phyloP scores from a whole-genome alignment of 2,888 invertebrate species.

The Nematopogon swammerdamellus region DNA sequence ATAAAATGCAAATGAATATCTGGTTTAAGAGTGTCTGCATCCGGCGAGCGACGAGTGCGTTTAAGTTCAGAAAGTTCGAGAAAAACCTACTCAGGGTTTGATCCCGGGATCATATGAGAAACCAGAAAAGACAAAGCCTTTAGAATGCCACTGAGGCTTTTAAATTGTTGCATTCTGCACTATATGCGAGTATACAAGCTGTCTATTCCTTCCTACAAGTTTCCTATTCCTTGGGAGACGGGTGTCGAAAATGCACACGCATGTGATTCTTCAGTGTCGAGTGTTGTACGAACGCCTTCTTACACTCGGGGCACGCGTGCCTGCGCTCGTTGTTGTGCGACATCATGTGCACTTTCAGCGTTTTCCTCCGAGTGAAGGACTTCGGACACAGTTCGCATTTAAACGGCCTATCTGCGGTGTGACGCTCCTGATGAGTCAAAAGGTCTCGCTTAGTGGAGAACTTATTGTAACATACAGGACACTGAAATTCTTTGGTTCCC shows the following conservation, averaged over 20 bases:
- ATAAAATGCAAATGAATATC: no score
- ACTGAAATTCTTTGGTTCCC: neutral
- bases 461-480: neutral
- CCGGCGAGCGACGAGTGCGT: no score
- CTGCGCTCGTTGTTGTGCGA: conserved; percentile 21
- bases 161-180: no score
- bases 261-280: conserved; percentile 24
- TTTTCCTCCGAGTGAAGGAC: conserved; percentile 24
- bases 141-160: no score
- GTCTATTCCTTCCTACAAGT: no score
- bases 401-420: conserved; percentile 23
- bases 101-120: no score
- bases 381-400: conserved; percentile 30
- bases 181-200: no score
- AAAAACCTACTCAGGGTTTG: no score
- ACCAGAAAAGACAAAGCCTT: no score
- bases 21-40: no score
- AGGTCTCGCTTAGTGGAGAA: neutral
- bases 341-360: conserved; percentile 28
- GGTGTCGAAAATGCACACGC: neutral
- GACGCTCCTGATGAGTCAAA: neutral
- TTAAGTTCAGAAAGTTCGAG: no score
- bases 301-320: conserved; percentile 21
- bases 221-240: no score
- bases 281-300: conserved; percentile 24